Evolutionary conservation across 2,113 vertebrate genomes (phyloP), one percentile per base, ranked within the genome.

Genomic region (Xiphophorus maculatus): DNA sequence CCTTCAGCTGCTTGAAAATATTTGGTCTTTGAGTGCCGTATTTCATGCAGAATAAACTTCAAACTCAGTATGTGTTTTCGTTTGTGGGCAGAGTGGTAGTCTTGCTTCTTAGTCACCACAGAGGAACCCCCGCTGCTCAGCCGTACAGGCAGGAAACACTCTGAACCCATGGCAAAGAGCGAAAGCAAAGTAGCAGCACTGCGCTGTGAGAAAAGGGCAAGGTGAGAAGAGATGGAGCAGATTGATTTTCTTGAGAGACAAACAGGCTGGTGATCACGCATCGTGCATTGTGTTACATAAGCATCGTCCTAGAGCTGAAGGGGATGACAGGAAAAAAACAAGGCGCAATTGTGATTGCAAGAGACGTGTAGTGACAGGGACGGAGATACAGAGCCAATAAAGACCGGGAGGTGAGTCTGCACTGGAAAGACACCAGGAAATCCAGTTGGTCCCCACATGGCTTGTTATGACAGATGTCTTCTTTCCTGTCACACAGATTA

Each of bases 231-330:
- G 58, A 86, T 25, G 61, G 86, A 58, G 71, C 40, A 84, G 87
- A 93, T 85, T 84, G 89, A 92, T 92, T 90, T 86, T 40, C 77
- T 74, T 62, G 66, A 68, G 60, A 81, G 85, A 86, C 77, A 64
- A 73, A 58, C 15, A 76, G 17, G 64, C 72, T 40, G 86, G 71
- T 65, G 81, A 91, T 89, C 35, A 17, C 72, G 84, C 71, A 65
- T 86, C 4, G 28, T 73, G 79, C 42, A 63, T 54, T 84, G 79
- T 22, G 84, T 93, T 91, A 84, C 71, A 85, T 93, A 91, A 93
- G 77, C 17, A 0, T 76, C 74, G 71, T 65, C 60, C 63, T 78
- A 42, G 66, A 60, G 83, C 84, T 84, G 58, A 87, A 73, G 77
- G 91, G 73, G 74, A 28, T 81, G 89, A 87, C 63, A 72, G 77